Conservation (phyloP, 2,888 invertebrate species). For the Timema cristinae region DNA sequence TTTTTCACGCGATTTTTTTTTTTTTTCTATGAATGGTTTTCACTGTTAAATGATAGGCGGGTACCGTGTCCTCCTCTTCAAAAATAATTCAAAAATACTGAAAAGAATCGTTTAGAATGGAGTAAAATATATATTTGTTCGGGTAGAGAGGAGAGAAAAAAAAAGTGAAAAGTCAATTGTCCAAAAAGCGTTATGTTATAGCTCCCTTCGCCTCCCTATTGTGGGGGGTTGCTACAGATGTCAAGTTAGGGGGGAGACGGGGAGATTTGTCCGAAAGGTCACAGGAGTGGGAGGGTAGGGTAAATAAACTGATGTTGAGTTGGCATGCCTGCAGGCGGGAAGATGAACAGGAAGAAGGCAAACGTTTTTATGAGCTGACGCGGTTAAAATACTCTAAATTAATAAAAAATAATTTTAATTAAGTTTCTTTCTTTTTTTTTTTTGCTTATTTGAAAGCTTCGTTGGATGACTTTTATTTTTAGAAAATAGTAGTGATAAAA, state of each 20-base stretch:
- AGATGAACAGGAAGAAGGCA: too few relatives aligned
- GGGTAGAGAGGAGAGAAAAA: not conserved
- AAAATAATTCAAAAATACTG: slow-evolving; percentile 14
- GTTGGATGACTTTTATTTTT: too few relatives aligned
- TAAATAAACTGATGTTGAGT: slow-evolving; percentile 8
- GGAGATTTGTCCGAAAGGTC: not conserved
- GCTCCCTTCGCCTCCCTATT: not conserved
- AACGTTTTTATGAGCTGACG: too few relatives aligned
- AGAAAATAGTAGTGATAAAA: too few relatives aligned
- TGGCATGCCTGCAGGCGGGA: not conserved
- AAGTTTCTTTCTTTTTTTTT: too few relatives aligned
- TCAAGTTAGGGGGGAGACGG: not conserved
- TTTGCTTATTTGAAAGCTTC: too few relatives aligned
- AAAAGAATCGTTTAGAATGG: not conserved
- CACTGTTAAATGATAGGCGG: slow-evolving; percentile 7
- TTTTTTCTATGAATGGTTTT: not conserved
- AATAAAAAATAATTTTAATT: too few relatives aligned
- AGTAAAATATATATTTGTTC: not conserved
- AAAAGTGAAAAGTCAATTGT: not conserved
- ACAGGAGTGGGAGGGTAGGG: not conserved
- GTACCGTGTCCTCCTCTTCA: slow-evolving; percentile 12
- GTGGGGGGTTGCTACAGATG: not conserved
- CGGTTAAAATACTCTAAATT: too few relatives aligned
- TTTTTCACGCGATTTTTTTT: slow-evolving; percentile 5
- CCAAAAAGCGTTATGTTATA: not conserved